These are phyloP conservation scores for Brachyalestes nurse DNA, from an alignment of 2,797 vertebrate species.

Conservation along the genomic window DNA sequence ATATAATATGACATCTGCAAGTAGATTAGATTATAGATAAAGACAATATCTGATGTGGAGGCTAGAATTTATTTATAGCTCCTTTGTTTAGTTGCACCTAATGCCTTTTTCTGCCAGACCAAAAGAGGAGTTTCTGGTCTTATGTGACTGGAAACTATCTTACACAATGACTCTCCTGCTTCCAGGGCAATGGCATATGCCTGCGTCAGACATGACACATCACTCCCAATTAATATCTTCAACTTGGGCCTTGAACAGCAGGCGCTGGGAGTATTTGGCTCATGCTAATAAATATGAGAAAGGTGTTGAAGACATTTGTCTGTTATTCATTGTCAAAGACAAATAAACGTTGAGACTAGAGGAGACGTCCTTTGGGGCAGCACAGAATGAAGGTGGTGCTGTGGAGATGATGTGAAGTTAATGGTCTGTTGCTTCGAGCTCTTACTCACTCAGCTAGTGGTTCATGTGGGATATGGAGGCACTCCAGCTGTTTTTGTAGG, in stretches of 20 bases:
- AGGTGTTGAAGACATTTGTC: slow-evolving; percentile 68
- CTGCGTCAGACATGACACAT: slow-evolving; percentile 61
- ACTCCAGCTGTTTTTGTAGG: slow-evolving; percentile 7
- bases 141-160: slow-evolving; percentile 35
- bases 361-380: slow-evolving; percentile 25
- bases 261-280: slow-evolving; percentile 65
- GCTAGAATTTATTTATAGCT: background rate
- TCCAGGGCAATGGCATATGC: slow-evolving; percentile 64
- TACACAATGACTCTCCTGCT: slow-evolving; percentile 43
- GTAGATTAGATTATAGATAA: slow-evolving; percentile 1
- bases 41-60: background rate
- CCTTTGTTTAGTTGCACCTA: slow-evolving; percentile 6
- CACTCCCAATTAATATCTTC: slow-evolving; percentile 69
- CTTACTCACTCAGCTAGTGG: slow-evolving; percentile 15
- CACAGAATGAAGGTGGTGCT: slow-evolving; percentile 23
- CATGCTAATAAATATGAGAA: slow-evolving; percentile 69
- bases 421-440: slow-evolving; percentile 33
- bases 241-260: slow-evolving; percentile 62
- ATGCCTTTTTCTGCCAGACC: background rate
- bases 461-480: slow-evolving; percentile 19
- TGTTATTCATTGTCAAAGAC: slow-evolving; percentile 61
- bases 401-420: slow-evolving; percentile 34
- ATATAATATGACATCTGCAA: slow-evolving; percentile 22
- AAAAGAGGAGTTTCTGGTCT: slow-evolving; percentile 14
- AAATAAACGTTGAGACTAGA: slow-evolving; percentile 61